These are phyloP conservation scores for Anhinga anhinga DNA, from an alignment of 2,113 vertebrate species.

Conservation along the genomic window DNA sequence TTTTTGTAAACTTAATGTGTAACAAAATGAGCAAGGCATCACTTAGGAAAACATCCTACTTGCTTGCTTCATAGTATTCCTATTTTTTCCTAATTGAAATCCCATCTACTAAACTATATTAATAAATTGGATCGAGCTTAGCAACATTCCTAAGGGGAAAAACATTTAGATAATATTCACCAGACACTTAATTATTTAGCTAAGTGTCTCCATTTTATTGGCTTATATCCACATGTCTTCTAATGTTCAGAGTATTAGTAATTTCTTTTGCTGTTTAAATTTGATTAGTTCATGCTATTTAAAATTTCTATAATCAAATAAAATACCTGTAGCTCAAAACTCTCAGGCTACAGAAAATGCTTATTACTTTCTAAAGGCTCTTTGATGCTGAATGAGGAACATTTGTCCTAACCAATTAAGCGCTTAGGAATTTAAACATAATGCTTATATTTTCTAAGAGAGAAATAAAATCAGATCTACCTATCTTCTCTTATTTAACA, in stretches of 20 bases:
- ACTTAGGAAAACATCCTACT: not conserved
- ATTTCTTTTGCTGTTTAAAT: conserved; percentile 17
- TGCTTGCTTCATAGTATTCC: not conserved
- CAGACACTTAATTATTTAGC: not conserved
- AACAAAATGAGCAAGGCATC: not conserved
- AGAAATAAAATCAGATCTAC: not conserved
- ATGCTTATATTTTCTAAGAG: not conserved
- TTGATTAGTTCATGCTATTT: not conserved
- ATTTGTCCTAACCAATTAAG: not conserved
- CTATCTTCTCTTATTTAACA: not conserved
- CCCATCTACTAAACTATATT: not conserved
- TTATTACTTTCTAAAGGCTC: not conserved
- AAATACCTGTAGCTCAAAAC: conserved; percentile 4
- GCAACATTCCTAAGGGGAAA: not conserved
- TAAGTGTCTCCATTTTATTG: not conserved
- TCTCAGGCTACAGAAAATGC: not conserved
- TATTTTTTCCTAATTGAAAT: conserved; percentile 25
- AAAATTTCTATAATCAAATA: not conserved
- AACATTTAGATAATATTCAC: conserved; percentile 17
- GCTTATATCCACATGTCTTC: not conserved
- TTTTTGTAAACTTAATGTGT: not conserved
- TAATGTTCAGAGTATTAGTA: not conserved
- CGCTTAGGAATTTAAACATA: not conserved
- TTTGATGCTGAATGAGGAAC: not conserved
- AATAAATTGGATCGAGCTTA: conserved; percentile 41